These are phyloP conservation scores for Anguilla pacifica DNA, from an alignment of 2,797 vertebrate genomes.

Conservation along the genomic window DNA sequence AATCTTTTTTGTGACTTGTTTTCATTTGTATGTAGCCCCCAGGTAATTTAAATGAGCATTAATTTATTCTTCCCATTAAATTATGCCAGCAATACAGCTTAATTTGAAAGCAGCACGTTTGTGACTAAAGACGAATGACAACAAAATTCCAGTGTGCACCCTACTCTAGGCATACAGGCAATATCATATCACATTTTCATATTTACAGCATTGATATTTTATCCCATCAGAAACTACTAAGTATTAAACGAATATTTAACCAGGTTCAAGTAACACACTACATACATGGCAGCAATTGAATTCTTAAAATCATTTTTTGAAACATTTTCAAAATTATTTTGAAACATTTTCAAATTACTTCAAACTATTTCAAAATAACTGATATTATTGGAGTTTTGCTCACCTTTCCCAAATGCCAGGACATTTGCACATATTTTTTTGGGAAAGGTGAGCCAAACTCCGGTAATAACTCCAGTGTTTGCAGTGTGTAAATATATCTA, in stretches of 20 bases:
- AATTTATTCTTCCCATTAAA: conserved; percentile 31
- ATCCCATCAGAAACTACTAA: neutral
- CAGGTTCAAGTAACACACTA: neutral
- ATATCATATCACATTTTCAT: conserved; percentile 25
- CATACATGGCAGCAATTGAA: neutral
- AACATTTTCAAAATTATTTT: neutral
- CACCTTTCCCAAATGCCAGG: neutral
- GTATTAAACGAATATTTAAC: neutral
- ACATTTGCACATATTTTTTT: neutral
- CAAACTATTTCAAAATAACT: neutral
- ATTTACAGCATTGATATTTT: neutral
- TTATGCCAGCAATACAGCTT: conserved; percentile 43
- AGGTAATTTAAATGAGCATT: conserved; percentile 38
- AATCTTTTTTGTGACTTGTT: conserved; percentile 30
- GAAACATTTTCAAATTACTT: neutral
- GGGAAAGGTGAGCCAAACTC: neutral
- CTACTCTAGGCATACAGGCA: conserved; percentile 31
- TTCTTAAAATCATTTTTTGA: neutral
- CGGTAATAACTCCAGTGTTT: neutral
- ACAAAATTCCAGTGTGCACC: conserved; percentile 29
- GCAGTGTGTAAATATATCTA: neutral
- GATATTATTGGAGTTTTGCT: neutral
- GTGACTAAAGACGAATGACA: conserved; percentile 56
- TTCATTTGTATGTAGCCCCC: conserved; percentile 32
- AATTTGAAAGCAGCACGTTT: conserved; percentile 31